These are phyloP conservation scores for Tholera decimalis DNA, from an alignment of 2,888 invertebrate species.

Conservation along the genomic window DNA sequence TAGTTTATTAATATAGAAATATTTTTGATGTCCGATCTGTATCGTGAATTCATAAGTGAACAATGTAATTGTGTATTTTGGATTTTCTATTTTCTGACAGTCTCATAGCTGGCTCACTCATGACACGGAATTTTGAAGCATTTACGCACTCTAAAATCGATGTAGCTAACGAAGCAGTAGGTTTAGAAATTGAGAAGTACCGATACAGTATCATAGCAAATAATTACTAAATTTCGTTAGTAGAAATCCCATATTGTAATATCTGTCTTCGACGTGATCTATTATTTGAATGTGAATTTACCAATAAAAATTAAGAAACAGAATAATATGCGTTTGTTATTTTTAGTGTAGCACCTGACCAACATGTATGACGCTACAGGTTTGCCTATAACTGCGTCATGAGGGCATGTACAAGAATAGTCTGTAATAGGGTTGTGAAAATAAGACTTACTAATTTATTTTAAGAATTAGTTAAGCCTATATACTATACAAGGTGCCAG, in stretches of 20 bases:
- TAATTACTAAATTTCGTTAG: constrained; percentile 87
- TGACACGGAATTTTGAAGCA: constrained; percentile 87
- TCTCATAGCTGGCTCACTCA: constrained; percentile 81
- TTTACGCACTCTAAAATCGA: constrained; percentile 88
- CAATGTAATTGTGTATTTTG: constrained; percentile 85
- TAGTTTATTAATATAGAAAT: constrained; percentile 88
- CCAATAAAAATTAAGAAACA: constrained; percentile 90
- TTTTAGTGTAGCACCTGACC: constrained; percentile 19
- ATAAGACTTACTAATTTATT: too few relatives aligned
- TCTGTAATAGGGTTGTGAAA: too few relatives aligned
- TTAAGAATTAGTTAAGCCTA: too few relatives aligned
- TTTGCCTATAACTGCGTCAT: too few relatives aligned
- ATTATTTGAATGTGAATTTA: constrained; percentile 91
- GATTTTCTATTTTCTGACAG: constrained; percentile 84
- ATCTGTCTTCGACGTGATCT: constrained; percentile 90
- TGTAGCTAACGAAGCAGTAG: constrained; percentile 87
- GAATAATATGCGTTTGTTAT: constrained; percentile 66
- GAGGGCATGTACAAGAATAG: too few relatives aligned
- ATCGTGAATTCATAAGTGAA: constrained; percentile 86
- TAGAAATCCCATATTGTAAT: constrained; percentile 87
- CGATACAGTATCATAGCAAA: constrained; percentile 89
- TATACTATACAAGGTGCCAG: too few relatives aligned
- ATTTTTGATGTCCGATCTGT: constrained; percentile 90
- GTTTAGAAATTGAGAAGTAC: constrained; percentile 88
- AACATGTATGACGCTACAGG: too few relatives aligned